Base-by-base conservation (phyloP, 2,888 invertebrate genomes). In the Dichetophora obliterata region DNA sequence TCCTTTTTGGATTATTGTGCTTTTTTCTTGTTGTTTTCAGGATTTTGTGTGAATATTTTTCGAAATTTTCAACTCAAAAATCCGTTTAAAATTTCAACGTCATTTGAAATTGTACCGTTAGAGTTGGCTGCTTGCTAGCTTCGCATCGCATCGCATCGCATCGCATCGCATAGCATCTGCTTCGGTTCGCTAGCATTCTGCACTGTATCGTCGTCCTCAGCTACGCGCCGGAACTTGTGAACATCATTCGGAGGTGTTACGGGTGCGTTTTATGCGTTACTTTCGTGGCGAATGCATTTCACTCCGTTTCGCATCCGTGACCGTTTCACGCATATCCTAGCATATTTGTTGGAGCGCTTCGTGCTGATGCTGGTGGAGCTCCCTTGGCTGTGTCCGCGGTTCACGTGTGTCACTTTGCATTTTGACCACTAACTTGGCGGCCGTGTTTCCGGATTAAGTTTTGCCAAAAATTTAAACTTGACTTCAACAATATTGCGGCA, bases 341-440 rank as follows among this genome's bases (percentile, higher is more conserved):
- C n/a, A n/a, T 31, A 11, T 22, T 48, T 9, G 5, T 16, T 8
- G 22, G 31, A 8, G 8, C 50, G 57, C 24, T 48, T 72, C n/a
- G 24, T 57, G 71, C 57, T 59, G 59, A 16, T 57, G 71, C 57
- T 59, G 59, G 16, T 37, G 71, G 43, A 22, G 27, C 75, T 73
- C 76, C 52, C 61, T 76, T 74, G 9, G 65, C n/a, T 75, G 68
- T 75, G 74, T 75, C 72, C 75, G 77, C 74, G 77, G 70, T 75
- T 76, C 77, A 75, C 84, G 83, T 86, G 85, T 86, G 85, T 86
- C 86, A 86, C 85, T 86, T 84, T 85, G 83, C 86, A 86, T 88
- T 86, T 83, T 85, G 86, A 88, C 88, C 88, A 88, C 88, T 86
- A 85, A 88, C 88, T 87, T 84, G 88, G 84, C 88, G 86, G 87